Percentiles rank a stretch among this genome's conserved stretches.
phyloP scores from a whole-genome alignment of 2,797 vertebrate species.

The Benthosema pterotum region DNA sequence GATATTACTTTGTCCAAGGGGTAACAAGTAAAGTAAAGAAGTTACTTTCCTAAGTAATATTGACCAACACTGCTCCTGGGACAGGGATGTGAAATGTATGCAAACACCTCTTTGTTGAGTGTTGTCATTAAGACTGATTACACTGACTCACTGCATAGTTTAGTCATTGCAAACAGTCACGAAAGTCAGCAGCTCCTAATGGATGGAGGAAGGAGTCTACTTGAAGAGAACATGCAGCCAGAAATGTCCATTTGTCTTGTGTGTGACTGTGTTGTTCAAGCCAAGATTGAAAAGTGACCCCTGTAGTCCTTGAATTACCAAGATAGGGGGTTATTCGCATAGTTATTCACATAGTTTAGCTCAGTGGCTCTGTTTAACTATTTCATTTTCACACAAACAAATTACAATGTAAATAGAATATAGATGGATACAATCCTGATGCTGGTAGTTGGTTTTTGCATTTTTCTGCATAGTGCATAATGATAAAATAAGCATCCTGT shows the following conservation, averaged over 20 bases:
- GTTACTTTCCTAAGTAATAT: no score
- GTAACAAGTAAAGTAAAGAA: no score
- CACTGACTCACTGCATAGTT: constrained; percentile 13
- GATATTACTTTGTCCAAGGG: no score
- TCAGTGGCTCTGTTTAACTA: neutral
- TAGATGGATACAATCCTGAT: neutral
- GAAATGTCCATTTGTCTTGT: neutral
- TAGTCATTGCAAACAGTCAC: constrained; percentile 16
- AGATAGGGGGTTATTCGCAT: neutral
- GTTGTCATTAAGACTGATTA: neutral
- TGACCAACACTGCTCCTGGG: no score
- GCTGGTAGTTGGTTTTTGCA: no score
- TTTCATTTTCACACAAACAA: neutral
- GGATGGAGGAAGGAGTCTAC: neutral
- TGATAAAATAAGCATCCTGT: no score
- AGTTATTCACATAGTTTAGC: neutral
- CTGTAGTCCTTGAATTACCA: neutral
- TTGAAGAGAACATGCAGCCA: constrained; percentile 3
- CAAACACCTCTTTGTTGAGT: neutral
- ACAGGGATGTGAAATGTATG: constrained; percentile 9
- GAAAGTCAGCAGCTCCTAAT: constrained; percentile 3
- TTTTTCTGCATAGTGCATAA: no score
- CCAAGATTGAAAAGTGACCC: constrained; percentile 29
- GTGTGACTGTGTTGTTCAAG: neutral
- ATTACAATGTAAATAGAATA: no score